Conservation (phyloP, 2,113 vertebrate species). For the Grallaria varia region DNA sequence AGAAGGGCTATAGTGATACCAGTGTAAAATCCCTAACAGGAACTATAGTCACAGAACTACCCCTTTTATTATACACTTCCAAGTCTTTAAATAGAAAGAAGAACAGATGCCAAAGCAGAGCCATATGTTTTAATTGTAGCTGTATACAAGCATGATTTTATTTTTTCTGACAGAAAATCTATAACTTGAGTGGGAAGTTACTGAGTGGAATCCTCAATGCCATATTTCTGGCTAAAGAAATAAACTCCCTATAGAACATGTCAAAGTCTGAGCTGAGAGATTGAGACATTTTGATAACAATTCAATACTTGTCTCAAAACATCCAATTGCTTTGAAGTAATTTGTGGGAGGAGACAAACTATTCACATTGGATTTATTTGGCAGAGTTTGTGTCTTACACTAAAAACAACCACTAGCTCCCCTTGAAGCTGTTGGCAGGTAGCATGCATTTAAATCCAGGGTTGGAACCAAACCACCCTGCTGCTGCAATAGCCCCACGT, state of each 20-base stretch:
- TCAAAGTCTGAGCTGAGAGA: slow-evolving; percentile 50
- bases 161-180: slow-evolving; percentile 72
- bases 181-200: slow-evolving; percentile 68
- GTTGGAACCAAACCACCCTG: background rate
- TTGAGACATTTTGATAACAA: slow-evolving; percentile 59
- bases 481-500: background rate
- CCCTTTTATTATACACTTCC: slow-evolving; percentile 27
- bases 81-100: slow-evolving; percentile 61
- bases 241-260: slow-evolving; percentile 28
- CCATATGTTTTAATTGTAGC: slow-evolving; percentile 73
- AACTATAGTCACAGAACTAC: background rate
- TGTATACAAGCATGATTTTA: slow-evolving; percentile 57
- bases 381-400: background rate
- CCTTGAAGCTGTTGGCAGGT: background rate
- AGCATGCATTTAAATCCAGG: background rate
- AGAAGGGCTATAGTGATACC: background rate
- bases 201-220: slow-evolving; percentile 70
- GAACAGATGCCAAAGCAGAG: slow-evolving; percentile 63
- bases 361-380: slow-evolving; percentile 32
- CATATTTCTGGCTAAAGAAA: slow-evolving; percentile 57
- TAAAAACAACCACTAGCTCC: background rate
- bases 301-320: slow-evolving; percentile 47
- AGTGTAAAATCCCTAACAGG: slow-evolving; percentile 28
- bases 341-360: slow-evolving; percentile 42
- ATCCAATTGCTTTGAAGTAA: slow-evolving; percentile 45